Percentiles rank a stretch among this genome's conserved stretches.
phyloP scores from a whole-genome alignment of 1,140 invertebrate genomes.

The Tetramorium simillimum region DNA sequence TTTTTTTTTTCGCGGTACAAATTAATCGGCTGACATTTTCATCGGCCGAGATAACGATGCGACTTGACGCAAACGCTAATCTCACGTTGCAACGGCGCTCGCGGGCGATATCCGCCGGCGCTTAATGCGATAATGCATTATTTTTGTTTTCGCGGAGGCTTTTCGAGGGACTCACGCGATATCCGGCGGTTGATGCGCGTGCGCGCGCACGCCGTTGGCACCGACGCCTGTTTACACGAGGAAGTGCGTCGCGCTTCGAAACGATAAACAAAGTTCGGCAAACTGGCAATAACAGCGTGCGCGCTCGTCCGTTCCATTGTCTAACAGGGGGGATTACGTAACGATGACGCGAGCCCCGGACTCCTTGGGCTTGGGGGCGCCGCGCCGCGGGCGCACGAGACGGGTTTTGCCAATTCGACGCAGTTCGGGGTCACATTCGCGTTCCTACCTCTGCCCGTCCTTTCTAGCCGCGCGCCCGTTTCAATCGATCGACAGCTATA shows the following conservation, averaged over 20 bases:
- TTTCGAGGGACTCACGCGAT: not conserved
- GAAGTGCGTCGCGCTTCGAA: conserved; percentile 3
- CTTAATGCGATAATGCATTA: conserved; percentile 26
- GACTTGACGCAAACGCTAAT: conserved; percentile 29
- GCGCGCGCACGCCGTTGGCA: conserved; percentile 10
- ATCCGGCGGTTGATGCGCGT: not conserved
- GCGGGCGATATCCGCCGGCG: not conserved
- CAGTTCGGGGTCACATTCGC: conserved; percentile 1
- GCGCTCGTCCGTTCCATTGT: conserved; percentile 2
- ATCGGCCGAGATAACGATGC: not conserved
- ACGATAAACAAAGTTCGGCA: conserved; percentile 41
- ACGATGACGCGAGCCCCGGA: not conserved
- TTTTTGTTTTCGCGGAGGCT: conserved; percentile 1
- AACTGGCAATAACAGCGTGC: conserved; percentile 33
- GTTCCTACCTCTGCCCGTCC: not conserved
- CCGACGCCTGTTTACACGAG: conserved; percentile 27
- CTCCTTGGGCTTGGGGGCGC: not conserved
- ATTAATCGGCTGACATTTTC: conserved; percentile 25
- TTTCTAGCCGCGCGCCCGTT: not conserved
- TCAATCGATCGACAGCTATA: not conserved
- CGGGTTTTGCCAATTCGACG: conserved; percentile 16
- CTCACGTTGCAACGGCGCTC: not conserved
- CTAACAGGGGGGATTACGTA: conserved; percentile 11
- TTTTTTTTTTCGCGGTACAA: conserved; percentile 11
- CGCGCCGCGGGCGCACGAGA: not conserved